A percentile compares a stretch with the other conserved stretches of the same genome.
Conservation (phyloP, 2,113 vertebrate genomes). For the Festucalex cinctus region DNA sequence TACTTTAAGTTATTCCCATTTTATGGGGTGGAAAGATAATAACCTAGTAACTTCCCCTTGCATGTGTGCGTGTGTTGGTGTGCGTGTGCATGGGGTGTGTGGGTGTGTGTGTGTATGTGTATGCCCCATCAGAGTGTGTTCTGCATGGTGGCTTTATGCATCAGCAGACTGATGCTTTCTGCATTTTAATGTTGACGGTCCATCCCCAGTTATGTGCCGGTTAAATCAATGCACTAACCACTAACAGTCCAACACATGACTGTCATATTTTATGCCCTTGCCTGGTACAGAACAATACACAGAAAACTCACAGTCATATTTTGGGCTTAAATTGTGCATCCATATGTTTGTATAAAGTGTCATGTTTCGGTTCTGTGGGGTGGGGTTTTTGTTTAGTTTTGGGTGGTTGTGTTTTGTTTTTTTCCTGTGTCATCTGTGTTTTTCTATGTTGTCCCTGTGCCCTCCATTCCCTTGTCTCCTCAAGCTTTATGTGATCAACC, state of each 20-base stretch:
- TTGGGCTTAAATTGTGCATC: no score
- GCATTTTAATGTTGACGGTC: slow-evolving; percentile 80
- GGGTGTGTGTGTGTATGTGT: background rate
- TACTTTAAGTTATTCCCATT: slow-evolving; percentile 76
- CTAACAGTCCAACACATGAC: slow-evolving; percentile 37
- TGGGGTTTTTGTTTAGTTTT: no score
- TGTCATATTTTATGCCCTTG: slow-evolving; percentile 56
- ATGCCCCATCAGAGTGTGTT: slow-evolving; percentile 70
- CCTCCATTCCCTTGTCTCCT: no score
- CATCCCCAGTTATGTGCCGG: slow-evolving; percentile 72
- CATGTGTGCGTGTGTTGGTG: no score
- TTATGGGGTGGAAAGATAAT: slow-evolving; percentile 82
- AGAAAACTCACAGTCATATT: background rate
- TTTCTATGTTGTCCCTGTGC: no score
- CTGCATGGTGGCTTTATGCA: slow-evolving; percentile 84
- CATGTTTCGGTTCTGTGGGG: no score
- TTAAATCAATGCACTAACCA: slow-evolving; percentile 85
- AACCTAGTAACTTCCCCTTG: slow-evolving; percentile 76
- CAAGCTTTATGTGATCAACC: no score
- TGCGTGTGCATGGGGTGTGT: no score
- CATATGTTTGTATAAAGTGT: no score
- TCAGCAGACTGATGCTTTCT: slow-evolving; percentile 79
- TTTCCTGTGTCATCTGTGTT: no score
- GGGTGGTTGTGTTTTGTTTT: no score
- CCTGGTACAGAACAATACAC: slow-evolving; percentile 11